Base-by-base conservation (phyloP, 2,797 vertebrate species). In the Poeciliopsis turneri region DNA sequence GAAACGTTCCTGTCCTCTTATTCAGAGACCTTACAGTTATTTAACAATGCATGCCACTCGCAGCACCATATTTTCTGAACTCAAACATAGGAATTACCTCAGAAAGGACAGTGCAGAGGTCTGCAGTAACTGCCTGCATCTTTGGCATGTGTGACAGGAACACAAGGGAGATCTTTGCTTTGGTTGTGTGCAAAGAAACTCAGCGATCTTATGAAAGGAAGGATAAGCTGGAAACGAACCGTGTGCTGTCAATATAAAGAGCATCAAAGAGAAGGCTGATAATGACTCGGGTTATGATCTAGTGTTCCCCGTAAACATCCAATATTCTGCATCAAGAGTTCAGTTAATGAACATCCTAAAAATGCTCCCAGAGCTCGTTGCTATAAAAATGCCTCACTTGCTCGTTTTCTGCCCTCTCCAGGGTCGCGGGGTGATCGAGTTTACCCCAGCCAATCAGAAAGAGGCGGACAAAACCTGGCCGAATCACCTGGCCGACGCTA, bases 101-200 rank as follows among this genome's bases (percentile, higher is more conserved):
- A 76, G 82, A 83, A 55, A 81, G 78, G 57, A 78, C 71, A 59
- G 78, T 66, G 68, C 25, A 0, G 68, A 83, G 84, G 84, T 75
- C 86, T 91, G 80, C 90, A 86, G 90, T 90, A 84, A 89, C 0
- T 77, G 78, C 75, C 57, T 46, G 73, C 30, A 78, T 75, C 82
- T 82, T 86, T 77, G 30, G 83, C 46, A 59, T 78, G 87, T 83
- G 85, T 86, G 84, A 64, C 72, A 84, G 95, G 92, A 83, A 93
- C 96, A 95, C 97, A 96, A 93, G 88, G 94, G 94, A 96, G 97
- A 94, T 95, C 96, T 96, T 94, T 61, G 87, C 80, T 86, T 85
- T 87, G 79, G 83, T 89, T 90, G 80, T 91, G 88, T 82, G 90
- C 51, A 3, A 70, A 80, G 77, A 92, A 43, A 88, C 85, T 85